These are phyloP conservation scores for Stenoptilia bipunctidactyla DNA, from an alignment of 2,888 invertebrate species.

Conservation along the genomic window DNA sequence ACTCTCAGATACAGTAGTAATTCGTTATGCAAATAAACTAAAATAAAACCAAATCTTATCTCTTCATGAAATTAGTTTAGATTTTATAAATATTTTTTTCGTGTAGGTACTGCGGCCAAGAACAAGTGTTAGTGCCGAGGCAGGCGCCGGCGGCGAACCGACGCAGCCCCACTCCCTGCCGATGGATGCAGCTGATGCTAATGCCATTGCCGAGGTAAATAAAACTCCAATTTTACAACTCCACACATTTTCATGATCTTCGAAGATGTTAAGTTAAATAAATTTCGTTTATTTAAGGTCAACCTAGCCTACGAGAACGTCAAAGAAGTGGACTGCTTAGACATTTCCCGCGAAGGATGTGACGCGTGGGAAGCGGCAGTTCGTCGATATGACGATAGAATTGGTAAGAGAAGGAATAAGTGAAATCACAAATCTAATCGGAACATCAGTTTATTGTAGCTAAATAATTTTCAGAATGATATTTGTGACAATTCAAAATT, in stretches of 20 bases:
- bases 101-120: constrained; percentile 56
- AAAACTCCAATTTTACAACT: too few species aligned
- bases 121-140: constrained; percentile 42
- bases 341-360: constrained; percentile 95
- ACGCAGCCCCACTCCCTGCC: constrained; percentile 78
- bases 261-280: too few species aligned
- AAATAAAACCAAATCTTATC: too few species aligned
- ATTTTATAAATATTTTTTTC: too few species aligned
- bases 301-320: constrained; percentile 98
- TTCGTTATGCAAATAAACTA: too few species aligned
- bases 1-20: too few species aligned
- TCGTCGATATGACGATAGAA: constrained; percentile 96
- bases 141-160: constrained; percentile 63
- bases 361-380: constrained; percentile 99
- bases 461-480: too few species aligned
- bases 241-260: too few species aligned
- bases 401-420: constrained; percentile 64
- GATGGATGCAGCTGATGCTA: constrained; percentile 93
- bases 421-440: too few species aligned
- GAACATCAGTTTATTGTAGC: too few species aligned
- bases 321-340: constrained; percentile 97
- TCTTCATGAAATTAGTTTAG: too few species aligned
- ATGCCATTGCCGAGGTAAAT: constrained; percentile 90
- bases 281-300: constrained; percentile 41
- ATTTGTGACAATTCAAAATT: too few species aligned